Base-by-base conservation (phyloP, 2,888 invertebrate genomes). In the Catocala fraxini region DNA sequence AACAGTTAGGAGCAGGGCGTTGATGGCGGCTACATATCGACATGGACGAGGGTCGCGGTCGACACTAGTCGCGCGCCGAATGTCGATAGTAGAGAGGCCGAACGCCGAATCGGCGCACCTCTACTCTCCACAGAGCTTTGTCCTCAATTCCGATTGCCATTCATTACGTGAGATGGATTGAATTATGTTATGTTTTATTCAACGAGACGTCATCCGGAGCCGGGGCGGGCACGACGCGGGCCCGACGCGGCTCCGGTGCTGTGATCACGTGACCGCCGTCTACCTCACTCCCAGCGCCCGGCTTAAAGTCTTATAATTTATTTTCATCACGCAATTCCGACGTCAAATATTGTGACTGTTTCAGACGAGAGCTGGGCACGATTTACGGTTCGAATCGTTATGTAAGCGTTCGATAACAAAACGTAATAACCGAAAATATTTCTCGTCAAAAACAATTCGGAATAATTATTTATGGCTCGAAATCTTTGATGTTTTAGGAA, bases 161-260 rank as follows among this genome's bases (percentile, higher is more conserved):
- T 72, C 60, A 71, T 68, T 71, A 61, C 64, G 62, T 47, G 64
- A 56, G 53, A 61, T 71, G 56, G 49, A 71, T 73, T 61, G 52
- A 71, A 65, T 65, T 61, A 68, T 56, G 39, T 65, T 34, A 70
- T 72, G 68, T 64, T 64, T 73, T 65, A 73, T 74, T 65, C 54
- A 71, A 47, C 41, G 47, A 25, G 52, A 13, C 57, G 55, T 54
- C 15, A 48, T 39, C 39, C 43, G 4, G 25, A 35, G 5, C 47
- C 7, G 12, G 15, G 34, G 9, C 12, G 5, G n/a, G 45, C 35
- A 25, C 25, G 25, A 25, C 25, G 25, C 25, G 4, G 25, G 25
- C n/a, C 34, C 49, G n/a, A 45, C 7, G 13, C 47, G 25, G 33
- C 25, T 25, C 25, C 25, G 25, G 35, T 39, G 9, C 1, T 7